A percentile compares a stretch with the other conserved stretches of the same genome.
phyloP scores from a whole-genome alignment of 2,888 invertebrate species.

The Limnephilus rhombicus region DNA sequence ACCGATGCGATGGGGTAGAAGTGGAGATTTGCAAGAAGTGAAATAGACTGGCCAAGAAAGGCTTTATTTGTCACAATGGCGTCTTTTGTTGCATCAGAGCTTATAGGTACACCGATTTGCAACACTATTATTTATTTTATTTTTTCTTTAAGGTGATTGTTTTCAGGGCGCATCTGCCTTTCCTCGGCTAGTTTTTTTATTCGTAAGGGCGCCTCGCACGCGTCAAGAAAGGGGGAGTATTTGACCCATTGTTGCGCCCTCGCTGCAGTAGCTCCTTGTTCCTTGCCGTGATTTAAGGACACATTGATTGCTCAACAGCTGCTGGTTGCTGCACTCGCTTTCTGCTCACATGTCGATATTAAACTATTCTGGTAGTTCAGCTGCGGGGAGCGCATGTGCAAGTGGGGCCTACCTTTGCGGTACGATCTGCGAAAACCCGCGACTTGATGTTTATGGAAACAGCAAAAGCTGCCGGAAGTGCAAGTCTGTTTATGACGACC shows the following conservation, averaged over 20 bases:
- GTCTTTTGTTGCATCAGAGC: constrained; percentile 53
- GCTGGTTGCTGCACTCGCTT: constrained; percentile 14
- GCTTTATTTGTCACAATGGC: constrained; percentile 14
- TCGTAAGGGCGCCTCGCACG: constrained; percentile 39
- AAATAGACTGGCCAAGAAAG: constrained; percentile 2
- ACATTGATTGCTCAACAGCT: constrained; percentile 60
- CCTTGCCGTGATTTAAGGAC: constrained; percentile 57
- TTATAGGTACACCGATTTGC: constrained; percentile 34
- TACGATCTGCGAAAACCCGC: not conserved
- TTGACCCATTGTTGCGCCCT: constrained; percentile 51
- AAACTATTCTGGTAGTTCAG: constrained; percentile 38
- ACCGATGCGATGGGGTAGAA: constrained; percentile 5
- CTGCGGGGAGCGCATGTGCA: not conserved
- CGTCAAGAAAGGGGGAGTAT: constrained; percentile 56
- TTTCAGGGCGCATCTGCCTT: constrained; percentile 62
- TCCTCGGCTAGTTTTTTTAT: constrained; percentile 56
- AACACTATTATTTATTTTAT: constrained; percentile 58
- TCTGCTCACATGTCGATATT: constrained; percentile 47
- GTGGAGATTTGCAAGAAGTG: not conserved
- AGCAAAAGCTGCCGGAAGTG: constrained; percentile 39
- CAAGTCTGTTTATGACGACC: not conserved
- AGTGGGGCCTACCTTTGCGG: not conserved
- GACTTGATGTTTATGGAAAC: constrained; percentile 3
- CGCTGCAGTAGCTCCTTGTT: not conserved
- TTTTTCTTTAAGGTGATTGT: constrained; percentile 45